A percentile compares a stretch with the other conserved stretches of the same genome.
Conservation (phyloP, 1,140 invertebrate species). For the Trichogramma pretiosum region DNA sequence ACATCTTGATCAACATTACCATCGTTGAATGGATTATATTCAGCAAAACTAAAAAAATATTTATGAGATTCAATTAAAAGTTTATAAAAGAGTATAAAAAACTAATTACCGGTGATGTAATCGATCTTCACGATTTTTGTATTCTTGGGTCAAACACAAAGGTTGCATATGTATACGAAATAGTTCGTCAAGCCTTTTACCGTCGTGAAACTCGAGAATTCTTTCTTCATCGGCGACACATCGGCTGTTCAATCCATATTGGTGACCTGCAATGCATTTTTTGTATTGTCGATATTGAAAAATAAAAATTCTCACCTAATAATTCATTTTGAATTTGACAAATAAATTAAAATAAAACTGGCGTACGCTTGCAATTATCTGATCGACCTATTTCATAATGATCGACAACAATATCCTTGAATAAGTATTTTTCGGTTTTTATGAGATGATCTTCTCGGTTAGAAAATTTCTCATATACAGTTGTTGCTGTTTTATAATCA, state of each 20-base stretch:
- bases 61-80: not conserved
- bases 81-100: not conserved
- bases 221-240: constrained; percentile 50
- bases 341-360: not conserved
- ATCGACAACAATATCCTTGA: constrained; percentile 52
- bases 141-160: constrained; percentile 55
- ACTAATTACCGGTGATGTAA: constrained; percentile 44
- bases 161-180: constrained; percentile 51
- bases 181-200: constrained; percentile 59
- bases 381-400: constrained; percentile 58
- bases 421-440: constrained; percentile 51
- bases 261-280: constrained; percentile 48
- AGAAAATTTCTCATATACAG: constrained; percentile 60
- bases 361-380: constrained; percentile 58
- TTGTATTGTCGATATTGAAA: not conserved
- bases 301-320: too few relatives aligned
- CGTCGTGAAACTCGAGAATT: constrained; percentile 60
- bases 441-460: constrained; percentile 61
- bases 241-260: constrained; percentile 45
- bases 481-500: constrained; percentile 50
- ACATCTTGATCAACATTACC: not conserved
- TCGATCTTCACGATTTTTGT: constrained; percentile 54
- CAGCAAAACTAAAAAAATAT: constrained; percentile 20
- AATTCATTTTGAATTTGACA: constrained; percentile 2
- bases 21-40: constrained; percentile 19